Conservation (phyloP, 2,797 vertebrate genomes). For the Adelosebastes latens region DNA sequence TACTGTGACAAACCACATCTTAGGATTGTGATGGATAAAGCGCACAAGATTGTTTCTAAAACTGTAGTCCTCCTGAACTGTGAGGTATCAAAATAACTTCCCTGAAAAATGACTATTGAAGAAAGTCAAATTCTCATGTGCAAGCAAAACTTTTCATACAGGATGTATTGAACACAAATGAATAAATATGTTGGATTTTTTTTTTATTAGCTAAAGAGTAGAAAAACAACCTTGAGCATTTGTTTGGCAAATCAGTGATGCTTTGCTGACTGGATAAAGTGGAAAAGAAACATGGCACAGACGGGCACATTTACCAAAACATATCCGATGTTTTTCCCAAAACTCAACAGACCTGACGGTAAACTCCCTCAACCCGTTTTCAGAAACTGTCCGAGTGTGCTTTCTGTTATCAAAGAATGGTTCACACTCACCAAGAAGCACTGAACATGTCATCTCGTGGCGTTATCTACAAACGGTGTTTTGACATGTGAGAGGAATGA, state of each 20-base stretch:
- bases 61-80: not conserved
- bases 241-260: not conserved
- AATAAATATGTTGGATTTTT: not conserved
- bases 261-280: slow-evolving; percentile 15
- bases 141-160: not conserved
- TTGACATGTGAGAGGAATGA: not conserved
- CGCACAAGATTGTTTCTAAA: not conserved
- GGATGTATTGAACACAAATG: not conserved
- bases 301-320: not conserved
- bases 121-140: not conserved
- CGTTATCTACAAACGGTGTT: not conserved
- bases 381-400: slow-evolving; percentile 1
- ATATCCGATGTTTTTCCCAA: not conserved
- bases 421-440: not conserved
- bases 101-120: not conserved
- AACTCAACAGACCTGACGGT: not conserved
- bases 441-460: not conserved
- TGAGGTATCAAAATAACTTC: not conserved
- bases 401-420: slow-evolving; percentile 16
- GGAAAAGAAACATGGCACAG: not conserved
- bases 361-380: slow-evolving; percentile 14
- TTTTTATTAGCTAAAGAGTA: not conserved
- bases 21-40: not conserved
- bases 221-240: not conserved
- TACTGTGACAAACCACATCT: not conserved